Conservation (phyloP, 2,888 invertebrate species). For the Prosapia bicincta region DNA sequence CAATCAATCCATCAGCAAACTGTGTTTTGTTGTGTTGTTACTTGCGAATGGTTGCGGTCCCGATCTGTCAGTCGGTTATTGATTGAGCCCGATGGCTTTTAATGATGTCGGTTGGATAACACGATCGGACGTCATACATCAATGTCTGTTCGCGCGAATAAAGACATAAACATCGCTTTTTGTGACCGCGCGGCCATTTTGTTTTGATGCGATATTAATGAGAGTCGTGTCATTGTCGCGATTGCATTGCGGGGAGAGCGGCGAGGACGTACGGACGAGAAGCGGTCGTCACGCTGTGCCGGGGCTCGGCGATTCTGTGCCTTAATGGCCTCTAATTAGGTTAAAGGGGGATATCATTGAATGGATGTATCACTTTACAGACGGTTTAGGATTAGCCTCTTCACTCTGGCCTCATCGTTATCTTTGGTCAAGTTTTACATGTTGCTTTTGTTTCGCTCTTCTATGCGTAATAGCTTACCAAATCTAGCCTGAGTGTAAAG, state of each 20-base stretch:
- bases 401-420: neutral
- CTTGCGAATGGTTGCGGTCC: neutral
- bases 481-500: too few relatives aligned
- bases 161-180: conserved; percentile 31
- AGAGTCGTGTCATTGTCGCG: conserved; percentile 19
- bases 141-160: conserved; percentile 9
- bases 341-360: conserved; percentile 7
- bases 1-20: neutral
- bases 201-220: conserved; percentile 31
- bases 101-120: neutral
- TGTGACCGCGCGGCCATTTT: conserved; percentile 29
- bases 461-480: too few relatives aligned
- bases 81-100: neutral
- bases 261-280: conserved; percentile 9
- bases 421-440: too few relatives aligned
- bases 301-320: conserved; percentile 8
- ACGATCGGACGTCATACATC: conserved; percentile 2
- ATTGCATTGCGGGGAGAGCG: neutral
- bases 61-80: neutral
- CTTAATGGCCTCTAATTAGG: conserved; percentile 27
- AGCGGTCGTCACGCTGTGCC: neutral
- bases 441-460: too few relatives aligned
- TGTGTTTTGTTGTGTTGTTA: neutral
- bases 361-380: neutral
- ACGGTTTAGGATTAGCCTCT: neutral